phyloP scores from a whole-genome alignment of 2,113 vertebrate species.

The Noctilio leporinus region DNA sequence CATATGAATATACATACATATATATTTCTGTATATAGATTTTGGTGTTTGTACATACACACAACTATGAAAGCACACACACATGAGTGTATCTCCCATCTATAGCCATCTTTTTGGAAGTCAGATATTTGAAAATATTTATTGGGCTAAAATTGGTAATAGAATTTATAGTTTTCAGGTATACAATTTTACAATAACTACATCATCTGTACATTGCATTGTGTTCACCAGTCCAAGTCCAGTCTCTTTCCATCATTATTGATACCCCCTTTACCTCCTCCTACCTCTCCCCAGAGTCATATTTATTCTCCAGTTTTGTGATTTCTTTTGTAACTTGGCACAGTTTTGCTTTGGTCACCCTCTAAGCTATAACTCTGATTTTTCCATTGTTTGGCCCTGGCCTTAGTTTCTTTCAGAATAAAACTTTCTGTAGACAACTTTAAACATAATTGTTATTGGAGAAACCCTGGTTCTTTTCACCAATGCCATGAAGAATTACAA shows the following conservation, averaged over 20 bases:
- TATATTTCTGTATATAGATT: not conserved
- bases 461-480: too few species aligned
- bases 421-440: slow-evolving; percentile 30
- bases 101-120: not conserved
- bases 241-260: not conserved
- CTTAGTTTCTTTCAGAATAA: not conserved
- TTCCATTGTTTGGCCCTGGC: not conserved
- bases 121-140: not conserved
- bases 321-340: not conserved
- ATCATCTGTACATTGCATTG: not conserved
- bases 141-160: not conserved
- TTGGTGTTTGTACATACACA: not conserved
- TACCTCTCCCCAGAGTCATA: not conserved
- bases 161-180: not conserved
- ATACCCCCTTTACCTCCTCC: not conserved
- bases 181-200: not conserved
- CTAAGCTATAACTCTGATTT: not conserved
- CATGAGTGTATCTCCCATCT: not conserved
- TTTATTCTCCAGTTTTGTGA: not conserved
- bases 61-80: not conserved
- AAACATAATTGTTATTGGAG: too few species aligned
- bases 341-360: slow-evolving; percentile 16
- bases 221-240: not conserved
- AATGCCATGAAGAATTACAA: too few species aligned
- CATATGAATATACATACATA: not conserved